These are phyloP conservation scores for Oreotrochilus melanogaster DNA, from an alignment of 2,113 vertebrate species.

Conservation along the genomic window DNA sequence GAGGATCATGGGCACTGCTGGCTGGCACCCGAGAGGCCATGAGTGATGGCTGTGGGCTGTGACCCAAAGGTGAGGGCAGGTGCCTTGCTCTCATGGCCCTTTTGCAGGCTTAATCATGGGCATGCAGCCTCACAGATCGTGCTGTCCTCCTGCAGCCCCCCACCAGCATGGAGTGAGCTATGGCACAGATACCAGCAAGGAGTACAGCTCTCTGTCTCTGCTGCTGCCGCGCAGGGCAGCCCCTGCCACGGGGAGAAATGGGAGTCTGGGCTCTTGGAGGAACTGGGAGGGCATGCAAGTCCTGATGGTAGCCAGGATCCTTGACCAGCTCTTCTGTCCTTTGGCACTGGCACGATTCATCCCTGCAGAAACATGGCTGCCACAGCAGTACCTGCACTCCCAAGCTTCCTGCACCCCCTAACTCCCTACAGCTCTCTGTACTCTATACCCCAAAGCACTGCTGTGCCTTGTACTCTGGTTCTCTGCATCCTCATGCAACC, in stretches of 20 bases:
- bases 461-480: too few species aligned
- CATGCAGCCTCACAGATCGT: accelerated
- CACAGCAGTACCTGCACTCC: background rate
- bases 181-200: background rate
- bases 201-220: background rate
- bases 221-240: background rate
- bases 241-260: background rate
- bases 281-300: background rate
- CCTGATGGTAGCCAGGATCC: background rate
- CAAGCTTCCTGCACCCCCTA: background rate
- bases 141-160: background rate
- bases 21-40: background rate
- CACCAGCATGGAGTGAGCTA: background rate
- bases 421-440: background rate
- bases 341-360: background rate
- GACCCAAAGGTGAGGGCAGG: background rate
- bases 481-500: too few species aligned
- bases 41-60: accelerated
- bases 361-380: background rate
- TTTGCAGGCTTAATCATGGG: background rate
- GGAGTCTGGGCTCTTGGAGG: background rate
- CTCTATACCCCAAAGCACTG: background rate
- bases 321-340: background rate
- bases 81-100: accelerated
- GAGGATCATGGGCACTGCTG: background rate